Evolutionary conservation across 2,888 invertebrate genomes (phyloP).

Genomic region (Macaria liturata): DNA sequence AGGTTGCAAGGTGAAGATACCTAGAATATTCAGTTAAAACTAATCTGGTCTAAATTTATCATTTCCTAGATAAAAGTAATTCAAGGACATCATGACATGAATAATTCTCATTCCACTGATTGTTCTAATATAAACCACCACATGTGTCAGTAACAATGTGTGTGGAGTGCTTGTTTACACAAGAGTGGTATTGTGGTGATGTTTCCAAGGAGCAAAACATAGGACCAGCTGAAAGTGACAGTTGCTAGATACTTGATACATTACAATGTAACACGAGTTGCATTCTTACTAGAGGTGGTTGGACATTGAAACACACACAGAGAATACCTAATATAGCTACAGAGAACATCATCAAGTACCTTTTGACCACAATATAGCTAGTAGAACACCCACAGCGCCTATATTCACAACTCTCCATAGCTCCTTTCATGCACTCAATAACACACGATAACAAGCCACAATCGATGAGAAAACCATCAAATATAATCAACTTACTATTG

Average conservation of each 20-base stretch:
- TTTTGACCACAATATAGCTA: no score
- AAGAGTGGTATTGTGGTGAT: constrained; percentile 1
- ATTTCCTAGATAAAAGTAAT: neutral
- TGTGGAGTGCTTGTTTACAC: constrained; percentile 6
- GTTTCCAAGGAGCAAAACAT: constrained; percentile 13
- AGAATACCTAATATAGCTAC: neutral
- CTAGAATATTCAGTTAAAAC: neutral
- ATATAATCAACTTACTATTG: constrained; percentile 66
- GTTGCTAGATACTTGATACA: constrained; percentile 11
- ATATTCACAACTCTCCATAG: no score
- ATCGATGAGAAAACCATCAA: constrained; percentile 11
- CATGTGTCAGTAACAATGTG: constrained; percentile 2
- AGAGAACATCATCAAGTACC: neutral
- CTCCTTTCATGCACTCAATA: no score
- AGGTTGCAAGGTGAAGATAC: no score
- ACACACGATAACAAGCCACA: constrained; percentile 1
- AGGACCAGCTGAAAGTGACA: constrained; percentile 26
- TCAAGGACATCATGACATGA: neutral
- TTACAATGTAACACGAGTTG: constrained; percentile 17
- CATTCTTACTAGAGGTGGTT: neutral
- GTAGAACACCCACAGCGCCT: no score
- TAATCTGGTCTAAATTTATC: neutral
- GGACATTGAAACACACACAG: neutral
- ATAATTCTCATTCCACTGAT: neutral
- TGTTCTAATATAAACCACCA: neutral